A percentile compares a stretch with the other conserved stretches of the same genome.
These are phyloP conservation scores for Columba janthina DNA, from an alignment of 2,113 vertebrate species.

Conservation along the genomic window DNA sequence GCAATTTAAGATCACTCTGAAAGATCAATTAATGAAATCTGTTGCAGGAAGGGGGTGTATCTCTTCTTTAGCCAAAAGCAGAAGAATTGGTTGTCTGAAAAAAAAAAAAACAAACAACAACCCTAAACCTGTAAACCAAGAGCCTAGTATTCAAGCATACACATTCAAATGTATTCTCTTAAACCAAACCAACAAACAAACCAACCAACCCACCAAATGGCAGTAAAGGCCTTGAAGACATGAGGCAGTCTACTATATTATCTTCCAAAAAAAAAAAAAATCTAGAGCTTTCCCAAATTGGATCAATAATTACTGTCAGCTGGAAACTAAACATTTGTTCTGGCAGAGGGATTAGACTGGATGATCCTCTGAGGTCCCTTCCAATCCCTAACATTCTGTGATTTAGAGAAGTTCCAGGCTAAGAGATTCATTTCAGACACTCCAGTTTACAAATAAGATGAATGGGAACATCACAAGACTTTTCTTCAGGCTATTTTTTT, in stretches of 20 bases:
- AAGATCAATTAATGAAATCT: not conserved
- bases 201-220: not conserved
- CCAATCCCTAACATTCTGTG: too few relatives aligned
- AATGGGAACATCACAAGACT: not conserved
- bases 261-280: not conserved
- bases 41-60: rapidly evolving
- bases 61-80: not conserved
- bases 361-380: too few relatives aligned
- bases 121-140: too few relatives aligned
- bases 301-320: not conserved
- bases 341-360: too few relatives aligned
- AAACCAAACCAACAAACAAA: too few relatives aligned
- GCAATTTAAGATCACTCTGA: not conserved
- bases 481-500: not conserved
- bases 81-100: not conserved
- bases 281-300: not conserved
- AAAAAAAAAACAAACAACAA: not conserved
- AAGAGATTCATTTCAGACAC: not conserved
- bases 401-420: not conserved
- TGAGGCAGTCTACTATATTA: not conserved
- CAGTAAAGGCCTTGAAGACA: not conserved
- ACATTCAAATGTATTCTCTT: too few relatives aligned
- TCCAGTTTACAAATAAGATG: not conserved
- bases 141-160: too few relatives aligned
- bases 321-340: not conserved